Evolutionary conservation across 2,113 vertebrate species (phyloP), one percentile per base, ranked within the genome.

Genomic region (Hoplias malabaricus): DNA sequence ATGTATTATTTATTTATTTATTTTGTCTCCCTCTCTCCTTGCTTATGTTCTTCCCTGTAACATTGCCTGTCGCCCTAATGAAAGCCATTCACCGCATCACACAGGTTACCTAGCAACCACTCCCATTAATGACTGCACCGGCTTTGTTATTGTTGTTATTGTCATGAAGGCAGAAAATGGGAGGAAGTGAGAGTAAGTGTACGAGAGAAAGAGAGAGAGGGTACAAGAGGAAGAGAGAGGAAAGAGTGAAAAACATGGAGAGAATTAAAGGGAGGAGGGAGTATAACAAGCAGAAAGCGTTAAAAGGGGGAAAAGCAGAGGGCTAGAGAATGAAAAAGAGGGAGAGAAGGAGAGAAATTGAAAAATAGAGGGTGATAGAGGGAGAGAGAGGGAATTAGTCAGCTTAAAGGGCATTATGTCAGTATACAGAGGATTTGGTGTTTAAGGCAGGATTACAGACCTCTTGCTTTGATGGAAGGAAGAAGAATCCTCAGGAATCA

Each of bases 31-130:
- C 21, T n/a, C 36, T 31, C 43, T 61, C 42, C 43, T 63, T 80
- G 69, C 54, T 77, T 38, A 38, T 78, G 69, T 78, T 76, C 80
- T 68, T 3, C 4, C 9, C 34, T 27, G 79, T 67, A 90, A 87
- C 56, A 33, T 83, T 88, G 86, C 87, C 89, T 88, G 85, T 74
- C 75, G 73, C 74, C 83, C 86, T 89, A 89, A 89, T 86, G 85
- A 89, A 84, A 90, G 80, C 81, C 86, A 86, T 87, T 89, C 80
- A 79, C 83, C 78, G 86, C 83, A 77, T 84, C 85, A 59, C 40
- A 46, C 27, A 82, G 86, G 87, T 92, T 88, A 84, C 91, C 85
- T 90, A 92, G 90, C 90, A 92, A 92, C 90, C 79, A 5, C 69
- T 81, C 62, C 67, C 46, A 36, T 77, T 84, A 48, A 48, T 79